A percentile compares a stretch with the other conserved stretches of the same genome.
Conservation (phyloP, 1,140 invertebrate genomes). For the Aphidius ervi region DNA sequence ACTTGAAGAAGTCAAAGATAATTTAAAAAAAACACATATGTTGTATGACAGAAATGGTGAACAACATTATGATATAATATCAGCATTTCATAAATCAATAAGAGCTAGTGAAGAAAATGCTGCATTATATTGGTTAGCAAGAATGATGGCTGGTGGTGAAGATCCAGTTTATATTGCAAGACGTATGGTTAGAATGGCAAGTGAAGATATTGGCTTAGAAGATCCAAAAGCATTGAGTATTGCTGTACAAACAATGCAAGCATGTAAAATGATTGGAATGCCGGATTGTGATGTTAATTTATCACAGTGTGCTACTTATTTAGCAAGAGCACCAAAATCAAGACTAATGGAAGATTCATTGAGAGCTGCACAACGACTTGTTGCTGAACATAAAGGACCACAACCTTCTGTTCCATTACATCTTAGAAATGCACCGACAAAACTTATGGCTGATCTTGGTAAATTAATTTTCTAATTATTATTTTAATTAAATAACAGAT, state of each 20-base stretch:
- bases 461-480: conserved; percentile 16
- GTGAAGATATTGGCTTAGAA: conserved; percentile 67
- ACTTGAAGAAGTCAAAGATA: conserved; percentile 62
- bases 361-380: conserved; percentile 56
- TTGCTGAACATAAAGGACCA: conserved; percentile 62
- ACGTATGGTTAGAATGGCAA: conserved; percentile 69
- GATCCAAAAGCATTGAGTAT: conserved; percentile 59
- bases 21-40: conserved; percentile 64
- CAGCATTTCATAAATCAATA: conserved; percentile 82
- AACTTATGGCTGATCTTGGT: conserved; percentile 74
- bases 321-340: conserved; percentile 74
- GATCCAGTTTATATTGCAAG: conserved; percentile 79
- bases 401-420: conserved; percentile 71
- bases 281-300: conserved; percentile 76
- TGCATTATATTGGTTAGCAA: conserved; percentile 76
- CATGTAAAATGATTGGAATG: conserved; percentile 77
- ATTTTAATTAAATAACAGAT: conserved; percentile 1
- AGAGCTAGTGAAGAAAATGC: conserved; percentile 77
- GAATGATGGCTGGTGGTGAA: conserved; percentile 78
- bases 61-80: conserved; percentile 80
- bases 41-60: conserved; percentile 78
- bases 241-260: conserved; percentile 71
- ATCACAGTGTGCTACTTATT: conserved; percentile 71
- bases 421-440: conserved; percentile 75
- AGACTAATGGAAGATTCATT: conserved; percentile 67